Evolutionary conservation across 1,140 invertebrate genomes (phyloP), one percentile per base, ranked within the genome.

Genomic region (Drosophila trapezifrons): DNA sequence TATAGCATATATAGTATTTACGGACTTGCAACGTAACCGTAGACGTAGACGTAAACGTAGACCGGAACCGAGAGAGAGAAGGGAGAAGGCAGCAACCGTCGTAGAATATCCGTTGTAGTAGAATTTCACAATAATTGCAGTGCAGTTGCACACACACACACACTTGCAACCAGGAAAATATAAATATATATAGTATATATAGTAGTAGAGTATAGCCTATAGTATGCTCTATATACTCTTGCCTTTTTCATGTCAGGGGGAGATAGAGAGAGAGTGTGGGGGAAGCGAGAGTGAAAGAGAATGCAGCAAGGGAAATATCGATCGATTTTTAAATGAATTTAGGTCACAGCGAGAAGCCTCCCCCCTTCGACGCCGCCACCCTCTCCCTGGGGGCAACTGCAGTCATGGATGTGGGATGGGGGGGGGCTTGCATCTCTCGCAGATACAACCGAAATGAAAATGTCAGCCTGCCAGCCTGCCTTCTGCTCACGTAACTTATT

Each of bases 261-360:
- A 54, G 8, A 9, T 10, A 57, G 66, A 55, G 42, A 54, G 8
- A 9, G 13, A 57, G 13, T 27, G 37, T 32, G 40, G 29, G 18
- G 20, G 42, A 40, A 46, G 42, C 42, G 69, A 67, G 67, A 67
- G 69, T 40, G 54, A 58, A 40, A 56, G 47, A 70, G 58, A 79
- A 76, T 43, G 70, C 45, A 76, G 49, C 40, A 37, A 76, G 55
- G 40, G 35, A 74, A 87, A 89, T 84, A 87, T 87, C 84, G 84
- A 87, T 87, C 77, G 84, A 87, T 78, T 90, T 78, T 90, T 84
- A 89, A 87, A 89, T 89, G 84, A 84, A 89, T 87, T 87, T 87
- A 69, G 84, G 84, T 87, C 84, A 89, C 64, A 72, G 32, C 70
- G 10, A 56, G 18, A 57, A 38, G 13, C 15, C 55, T 40, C 17